Evolutionary conservation across 2,797 vertebrate genomes (phyloP).

Genomic region (Anas flavirostris): DNA sequence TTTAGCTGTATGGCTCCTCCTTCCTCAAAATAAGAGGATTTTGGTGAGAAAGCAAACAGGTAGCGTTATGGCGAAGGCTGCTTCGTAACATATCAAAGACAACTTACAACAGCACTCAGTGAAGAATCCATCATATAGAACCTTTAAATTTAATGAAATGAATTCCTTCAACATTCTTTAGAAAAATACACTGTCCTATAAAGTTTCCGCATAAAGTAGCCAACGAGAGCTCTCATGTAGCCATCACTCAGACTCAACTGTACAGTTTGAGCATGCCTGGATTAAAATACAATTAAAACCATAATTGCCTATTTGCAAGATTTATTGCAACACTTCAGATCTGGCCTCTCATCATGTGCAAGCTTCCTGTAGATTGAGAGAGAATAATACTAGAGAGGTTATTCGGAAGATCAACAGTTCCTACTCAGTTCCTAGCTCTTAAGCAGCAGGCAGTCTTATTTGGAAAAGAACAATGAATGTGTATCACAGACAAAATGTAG

Average conservation of each 20-base stretch:
- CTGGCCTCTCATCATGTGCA: neutral
- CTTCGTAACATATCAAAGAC: neutral
- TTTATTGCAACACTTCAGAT: neutral
- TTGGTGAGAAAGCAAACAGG: neutral
- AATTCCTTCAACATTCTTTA: neutral
- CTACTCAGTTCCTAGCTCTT: neutral
- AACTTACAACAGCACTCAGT: neutral
- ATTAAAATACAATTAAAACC: conserved; percentile 1
- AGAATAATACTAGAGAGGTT: neutral
- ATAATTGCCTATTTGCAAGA: neutral
- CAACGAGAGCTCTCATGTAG: rapidly evolving
- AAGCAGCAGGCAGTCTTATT: neutral
- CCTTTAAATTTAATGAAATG: neutral
- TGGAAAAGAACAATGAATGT: neutral
- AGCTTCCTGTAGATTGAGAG: neutral
- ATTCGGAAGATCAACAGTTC: neutral
- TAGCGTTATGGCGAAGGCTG: neutral
- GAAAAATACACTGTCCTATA: neutral
- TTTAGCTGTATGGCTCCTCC: rapidly evolving
- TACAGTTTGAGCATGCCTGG: neutral
- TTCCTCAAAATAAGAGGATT: neutral
- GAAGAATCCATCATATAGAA: neutral
- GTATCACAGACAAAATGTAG: neutral
- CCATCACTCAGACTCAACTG: neutral
- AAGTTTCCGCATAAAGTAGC: neutral